Base-by-base conservation (phyloP, 30 jellyfish, hydroid and myxozoan species). In the Chironex yamaguchii region DNA sequence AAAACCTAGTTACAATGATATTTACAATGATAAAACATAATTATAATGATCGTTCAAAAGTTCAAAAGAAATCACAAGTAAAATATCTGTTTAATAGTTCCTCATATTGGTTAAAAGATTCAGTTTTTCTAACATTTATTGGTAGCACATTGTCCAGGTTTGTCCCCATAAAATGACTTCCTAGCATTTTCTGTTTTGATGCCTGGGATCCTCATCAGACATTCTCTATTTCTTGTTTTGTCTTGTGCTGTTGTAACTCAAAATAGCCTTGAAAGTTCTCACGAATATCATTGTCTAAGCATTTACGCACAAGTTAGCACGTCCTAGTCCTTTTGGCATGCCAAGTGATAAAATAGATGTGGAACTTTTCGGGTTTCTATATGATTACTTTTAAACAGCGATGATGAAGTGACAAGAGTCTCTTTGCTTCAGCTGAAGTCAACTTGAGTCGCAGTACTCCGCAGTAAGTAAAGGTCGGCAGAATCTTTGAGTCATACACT, bases 281-380 rank as follows among this genome's bases (percentile, higher is more conserved):
- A n/a, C n/a, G n/a, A n/a, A n/a, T n/a, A n/a, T n/a, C n/a, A n/a
- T 50, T 64, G 77, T 36, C 74, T 72, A 36, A 72, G 49, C 85
- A 72, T 49, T 72, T 36, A 33, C 79, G 75, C 85, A 72, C 85
- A 42, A 72, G 72, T 72, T 35, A 36, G 30, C 74, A 72, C 23
- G 36, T 50, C 85, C 85, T 72, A 71, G 62, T 72, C 13, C 85
- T 48, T 36, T 72, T 72, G 85, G 79, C 79, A 36, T 72, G 79
- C 28, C 78, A 49, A 72, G 72, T 72, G 85, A 72, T 34, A 21
- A 48, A 34, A 72, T 72, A 36, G 80, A 21, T 3, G 30, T 48
- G 71, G 85, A 49, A 36, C 49, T 72, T 72, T 34, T 48, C 71
- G 36, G 49, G 79, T 23, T 72, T 72, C 36, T 71, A 24, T 72